phyloP scores from a whole-genome alignment of 1,140 invertebrate genomes.

The Drosophila subobscura region DNA sequence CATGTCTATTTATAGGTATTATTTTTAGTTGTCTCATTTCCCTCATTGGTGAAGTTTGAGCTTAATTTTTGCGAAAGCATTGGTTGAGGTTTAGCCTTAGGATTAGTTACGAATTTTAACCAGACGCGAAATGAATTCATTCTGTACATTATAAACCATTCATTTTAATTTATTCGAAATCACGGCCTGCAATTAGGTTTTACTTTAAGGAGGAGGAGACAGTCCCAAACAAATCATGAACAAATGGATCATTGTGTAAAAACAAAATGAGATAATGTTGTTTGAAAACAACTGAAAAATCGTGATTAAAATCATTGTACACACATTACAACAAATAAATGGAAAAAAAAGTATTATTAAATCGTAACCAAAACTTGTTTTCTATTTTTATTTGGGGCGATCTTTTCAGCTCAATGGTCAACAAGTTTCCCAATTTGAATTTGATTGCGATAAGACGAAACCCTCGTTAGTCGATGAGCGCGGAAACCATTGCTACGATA shows the following conservation, averaged over 20 bases:
- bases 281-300: conserved; percentile 65
- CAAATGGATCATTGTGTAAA: conserved; percentile 57
- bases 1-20: conserved; percentile 31
- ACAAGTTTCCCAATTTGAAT: neutral
- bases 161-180: conserved; percentile 63
- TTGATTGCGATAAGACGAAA: neutral
- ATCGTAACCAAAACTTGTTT: conserved; percentile 49
- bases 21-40: conserved; percentile 23
- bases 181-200: conserved; percentile 39
- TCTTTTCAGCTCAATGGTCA: neutral
- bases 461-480: too few relatives aligned
- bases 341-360: conserved; percentile 77
- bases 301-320: conserved; percentile 77
- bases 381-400: neutral
- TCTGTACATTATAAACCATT: conserved; percentile 69
- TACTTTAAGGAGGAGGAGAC: conserved; percentile 19
- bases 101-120: conserved; percentile 50
- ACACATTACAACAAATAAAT: conserved; percentile 78
- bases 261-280: conserved; percentile 51
- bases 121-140: conserved; percentile 45
- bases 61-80: conserved; percentile 18
- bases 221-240: conserved; percentile 44
- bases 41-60: conserved; percentile 17
- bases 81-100: conserved; percentile 35
- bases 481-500: neutral